A percentile compares a stretch with the other conserved stretches of the same genome.
Conservation (phyloP, 2,797 vertebrate species). For the Muscicapa striata region DNA sequence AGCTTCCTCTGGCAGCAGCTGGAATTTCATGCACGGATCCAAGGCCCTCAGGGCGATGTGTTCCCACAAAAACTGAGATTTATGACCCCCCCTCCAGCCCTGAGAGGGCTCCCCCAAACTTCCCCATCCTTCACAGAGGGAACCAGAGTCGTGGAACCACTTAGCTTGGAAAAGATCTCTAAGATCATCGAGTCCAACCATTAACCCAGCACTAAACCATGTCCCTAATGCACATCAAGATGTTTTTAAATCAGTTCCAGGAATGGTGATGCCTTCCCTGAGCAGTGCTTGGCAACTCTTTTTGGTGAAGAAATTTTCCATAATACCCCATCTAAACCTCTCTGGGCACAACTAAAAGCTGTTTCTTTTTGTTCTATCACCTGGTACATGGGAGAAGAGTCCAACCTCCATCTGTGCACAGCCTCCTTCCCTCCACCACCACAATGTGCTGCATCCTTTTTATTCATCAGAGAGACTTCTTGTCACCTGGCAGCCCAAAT, state of each 20-base stretch:
- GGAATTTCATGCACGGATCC: not conserved
- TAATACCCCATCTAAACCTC: not conserved
- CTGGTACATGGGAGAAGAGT: not conserved
- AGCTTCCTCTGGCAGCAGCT: slow-evolving; percentile 20
- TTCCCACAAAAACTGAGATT: not conserved
- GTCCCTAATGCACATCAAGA: not conserved
- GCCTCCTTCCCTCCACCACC: not conserved
- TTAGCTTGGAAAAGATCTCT: not conserved
- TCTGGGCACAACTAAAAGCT: not conserved
- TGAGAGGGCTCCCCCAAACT: not conserved
- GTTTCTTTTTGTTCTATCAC: not conserved
- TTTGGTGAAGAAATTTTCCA: not conserved
- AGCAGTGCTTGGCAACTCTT: not conserved
- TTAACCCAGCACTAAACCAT: not conserved
- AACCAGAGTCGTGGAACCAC: fast-evolving
- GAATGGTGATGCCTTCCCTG: not conserved
- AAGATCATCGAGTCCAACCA: fast-evolving
- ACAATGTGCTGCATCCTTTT: fast-evolving
- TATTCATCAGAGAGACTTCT: not conserved
- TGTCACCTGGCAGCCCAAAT: not conserved
- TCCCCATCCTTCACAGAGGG: not conserved
- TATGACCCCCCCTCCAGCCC: not conserved
- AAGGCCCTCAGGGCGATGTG: not conserved
- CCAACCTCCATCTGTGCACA: not conserved
- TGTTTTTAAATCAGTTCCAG: not conserved